Conservation (phyloP, 2,113 vertebrate species). For the Cavia porcellus region DNA sequence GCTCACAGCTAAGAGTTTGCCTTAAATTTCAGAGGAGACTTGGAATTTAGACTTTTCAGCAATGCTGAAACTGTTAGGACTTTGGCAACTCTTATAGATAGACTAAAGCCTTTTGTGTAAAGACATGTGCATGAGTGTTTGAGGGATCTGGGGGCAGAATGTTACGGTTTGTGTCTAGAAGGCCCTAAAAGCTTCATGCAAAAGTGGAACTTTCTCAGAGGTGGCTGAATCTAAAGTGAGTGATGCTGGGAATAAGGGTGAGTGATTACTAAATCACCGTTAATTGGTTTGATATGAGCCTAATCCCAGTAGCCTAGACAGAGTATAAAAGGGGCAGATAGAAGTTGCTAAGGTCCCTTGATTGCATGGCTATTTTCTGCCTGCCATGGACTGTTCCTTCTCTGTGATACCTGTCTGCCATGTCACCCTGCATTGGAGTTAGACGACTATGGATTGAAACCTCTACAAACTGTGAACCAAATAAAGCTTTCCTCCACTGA, state of each 20-base stretch:
- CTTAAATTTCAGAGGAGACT: background rate
- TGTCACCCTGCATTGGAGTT: background rate
- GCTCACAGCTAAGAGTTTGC: background rate
- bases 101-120: background rate
- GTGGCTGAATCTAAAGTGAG: background rate
- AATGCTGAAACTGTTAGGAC: background rate
- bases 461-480: background rate
- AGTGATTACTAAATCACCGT: background rate
- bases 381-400: background rate
- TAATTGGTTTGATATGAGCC: background rate
- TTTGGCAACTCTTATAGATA: background rate
- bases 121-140: background rate
- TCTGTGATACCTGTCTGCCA: background rate
- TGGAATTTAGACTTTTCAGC: background rate
- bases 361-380: background rate
- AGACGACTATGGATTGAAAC: background rate
- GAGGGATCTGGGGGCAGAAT: background rate
- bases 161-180: background rate
- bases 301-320: background rate
- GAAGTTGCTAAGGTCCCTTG: background rate
- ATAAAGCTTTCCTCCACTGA: background rate
- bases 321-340: background rate
- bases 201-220: background rate
- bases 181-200: background rate
- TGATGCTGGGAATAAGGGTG: background rate